These are phyloP conservation scores for Gymnoscelis rufifasciata DNA, from an alignment of 2,888 invertebrate genomes.

Conservation along the genomic window DNA sequence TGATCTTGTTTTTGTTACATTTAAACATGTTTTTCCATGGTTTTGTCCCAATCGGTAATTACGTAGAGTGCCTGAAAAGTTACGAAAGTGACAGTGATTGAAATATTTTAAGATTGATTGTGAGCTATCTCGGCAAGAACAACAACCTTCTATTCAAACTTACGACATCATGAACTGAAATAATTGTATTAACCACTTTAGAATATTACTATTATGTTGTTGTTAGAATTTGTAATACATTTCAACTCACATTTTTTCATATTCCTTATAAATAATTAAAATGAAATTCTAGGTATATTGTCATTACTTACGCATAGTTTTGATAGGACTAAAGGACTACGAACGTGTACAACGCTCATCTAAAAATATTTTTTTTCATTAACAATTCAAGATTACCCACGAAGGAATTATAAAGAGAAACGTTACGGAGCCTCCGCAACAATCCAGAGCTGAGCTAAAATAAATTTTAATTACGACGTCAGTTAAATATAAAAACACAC, in stretches of 20 bases:
- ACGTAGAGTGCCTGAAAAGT: slow-evolving; percentile 36
- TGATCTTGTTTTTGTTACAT: too few species aligned
- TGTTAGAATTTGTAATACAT: too few species aligned
- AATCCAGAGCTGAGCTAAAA: slow-evolving; percentile 10
- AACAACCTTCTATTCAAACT: slow-evolving; percentile 4
- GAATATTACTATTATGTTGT: too few species aligned
- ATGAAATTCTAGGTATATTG: too few species aligned
- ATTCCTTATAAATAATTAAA: too few species aligned
- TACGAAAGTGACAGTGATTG: slow-evolving; percentile 24
- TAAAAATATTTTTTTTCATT: background rate
- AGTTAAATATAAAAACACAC: slow-evolving; percentile 22
- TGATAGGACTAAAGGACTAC: background rate
- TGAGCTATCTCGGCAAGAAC: slow-evolving; percentile 14
- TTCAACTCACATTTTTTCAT: too few species aligned
- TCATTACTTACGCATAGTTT: too few species aligned
- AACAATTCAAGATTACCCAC: slow-evolving; percentile 1
- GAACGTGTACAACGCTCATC: background rate
- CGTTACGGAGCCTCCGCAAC: background rate
- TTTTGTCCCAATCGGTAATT: slow-evolving; percentile 34
- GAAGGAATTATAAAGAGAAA: background rate
- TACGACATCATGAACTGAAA: slow-evolving; percentile 6
- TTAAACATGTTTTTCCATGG: too few species aligned
- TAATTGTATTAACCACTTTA: slow-evolving; percentile 3
- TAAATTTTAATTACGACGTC: slow-evolving; percentile 22
- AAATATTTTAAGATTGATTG: slow-evolving; percentile 37